Evolutionary conservation across 2,113 vertebrate species (phyloP), one percentile per base, ranked within the genome.

Genomic region (Megatriorchis doriae): DNA sequence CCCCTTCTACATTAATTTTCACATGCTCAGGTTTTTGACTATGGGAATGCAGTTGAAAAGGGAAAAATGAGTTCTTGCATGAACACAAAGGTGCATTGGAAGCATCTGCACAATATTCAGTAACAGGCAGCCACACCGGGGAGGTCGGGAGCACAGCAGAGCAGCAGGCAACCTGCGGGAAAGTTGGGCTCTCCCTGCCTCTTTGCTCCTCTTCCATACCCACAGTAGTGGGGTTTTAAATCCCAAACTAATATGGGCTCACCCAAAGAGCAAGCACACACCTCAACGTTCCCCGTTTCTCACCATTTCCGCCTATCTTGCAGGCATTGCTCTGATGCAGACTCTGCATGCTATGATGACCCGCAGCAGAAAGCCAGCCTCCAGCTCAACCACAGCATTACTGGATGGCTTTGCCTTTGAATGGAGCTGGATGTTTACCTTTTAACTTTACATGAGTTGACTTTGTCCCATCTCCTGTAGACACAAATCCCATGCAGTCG

Each of bases 21-120:
- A 96, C 67, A 48, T 50, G 93, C 67, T 96, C 62, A 73, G 78
- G 53, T 67, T 89, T 96, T 96, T 94, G 62, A 45, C 59, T 59
- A 73, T 0, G 18, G 82, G 59, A 74, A 66, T 47, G 63, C 1
- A 10, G 88, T 48, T 86, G 88, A 90, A 95, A 86, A 62, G 85
- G 50, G 52, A 32, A 63, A 85, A 93, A 96, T 7, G 34, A 88
- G 58, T 29, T 75, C 62, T 74, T 79, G 66, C 21, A 47, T 19
- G 48, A 75, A 53, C 21, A 48, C 10, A 81, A 84, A 68, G 2
- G 27, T 72, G 66, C n/a, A 13, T 22, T 59, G 65, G 27, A 72
- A 80, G 47, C 1, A 8, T 43, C 43, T 79, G 48, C 56, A 85
- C 21, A n/a, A 56, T 38, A n/a, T 40, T 36, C 21, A 52, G 53